phyloP scores from a whole-genome alignment of 2,113 vertebrate species.

The Setophaga coronata region DNA sequence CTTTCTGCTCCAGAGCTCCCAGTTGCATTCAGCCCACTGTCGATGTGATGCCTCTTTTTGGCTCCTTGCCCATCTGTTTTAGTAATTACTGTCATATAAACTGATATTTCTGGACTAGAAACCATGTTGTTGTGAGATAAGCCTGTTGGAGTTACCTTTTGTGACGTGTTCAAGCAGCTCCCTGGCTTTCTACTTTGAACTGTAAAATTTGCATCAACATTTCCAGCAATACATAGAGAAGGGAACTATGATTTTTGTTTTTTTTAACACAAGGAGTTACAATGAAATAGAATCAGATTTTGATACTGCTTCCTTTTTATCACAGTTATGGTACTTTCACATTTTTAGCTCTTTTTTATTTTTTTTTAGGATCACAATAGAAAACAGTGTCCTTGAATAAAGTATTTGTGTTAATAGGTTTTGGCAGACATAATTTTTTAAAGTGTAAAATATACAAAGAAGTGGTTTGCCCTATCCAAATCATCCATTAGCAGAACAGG shows the following conservation, averaged over 20 bases:
- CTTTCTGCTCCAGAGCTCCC: conserved; percentile 63
- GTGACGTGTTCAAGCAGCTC: background rate
- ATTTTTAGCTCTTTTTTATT: background rate
- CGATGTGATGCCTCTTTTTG: conserved; percentile 40
- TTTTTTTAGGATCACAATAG: background rate
- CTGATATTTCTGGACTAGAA: conserved; percentile 53
- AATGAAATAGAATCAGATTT: background rate
- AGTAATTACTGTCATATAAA: conserved; percentile 68
- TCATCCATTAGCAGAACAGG: background rate
- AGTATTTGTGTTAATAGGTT: background rate
- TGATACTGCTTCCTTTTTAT: background rate
- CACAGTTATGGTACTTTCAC: background rate
- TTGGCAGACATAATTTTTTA: background rate
- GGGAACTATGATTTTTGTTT: background rate
- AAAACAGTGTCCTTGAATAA: background rate
- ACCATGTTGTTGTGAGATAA: background rate
- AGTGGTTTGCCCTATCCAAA: background rate
- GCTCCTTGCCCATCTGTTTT: conserved; percentile 69
- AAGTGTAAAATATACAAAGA: background rate
- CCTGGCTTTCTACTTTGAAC: background rate
- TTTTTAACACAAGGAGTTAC: background rate
- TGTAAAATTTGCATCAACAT: background rate
- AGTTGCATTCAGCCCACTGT: conserved; percentile 46
- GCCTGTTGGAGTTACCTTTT: background rate
- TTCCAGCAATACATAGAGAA: background rate